Evolutionary conservation across 2,888 invertebrate genomes (phyloP).

Genomic region (Lithodes maja): DNA sequence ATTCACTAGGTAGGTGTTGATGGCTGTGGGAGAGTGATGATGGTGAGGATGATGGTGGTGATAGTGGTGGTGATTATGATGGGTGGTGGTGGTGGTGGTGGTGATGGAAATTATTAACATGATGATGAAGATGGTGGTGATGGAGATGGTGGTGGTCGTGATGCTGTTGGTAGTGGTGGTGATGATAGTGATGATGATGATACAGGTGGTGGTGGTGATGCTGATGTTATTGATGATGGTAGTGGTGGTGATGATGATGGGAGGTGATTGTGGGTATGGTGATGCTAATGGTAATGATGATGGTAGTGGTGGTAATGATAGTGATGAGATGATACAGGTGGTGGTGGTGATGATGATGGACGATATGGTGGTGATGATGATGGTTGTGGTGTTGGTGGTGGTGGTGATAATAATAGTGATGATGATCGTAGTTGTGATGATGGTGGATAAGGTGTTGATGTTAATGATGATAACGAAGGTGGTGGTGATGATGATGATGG

Average conservation of each 20-base stretch:
- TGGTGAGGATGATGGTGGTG: neutral
- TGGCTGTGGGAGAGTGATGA: neutral
- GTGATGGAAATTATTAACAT: neutral
- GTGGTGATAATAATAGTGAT: no score
- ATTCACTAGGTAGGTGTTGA: no score
- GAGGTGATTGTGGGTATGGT: neutral
- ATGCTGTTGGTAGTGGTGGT: no score
- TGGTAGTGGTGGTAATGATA: neutral
- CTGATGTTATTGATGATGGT: neutral
- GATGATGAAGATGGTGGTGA: no score
- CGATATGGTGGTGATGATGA: no score
- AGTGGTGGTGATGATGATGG: neutral
- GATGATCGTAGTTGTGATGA: no score
- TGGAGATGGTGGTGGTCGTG: no score
- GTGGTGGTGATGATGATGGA: no score
- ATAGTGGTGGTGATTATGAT: neutral
- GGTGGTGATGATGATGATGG: neutral
- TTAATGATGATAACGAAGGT: neutral
- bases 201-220: slow-evolving; percentile 1
- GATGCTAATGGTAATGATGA: neutral
- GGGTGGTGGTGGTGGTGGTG: neutral
- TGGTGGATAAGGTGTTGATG: no score
- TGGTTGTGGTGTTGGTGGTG: no score
- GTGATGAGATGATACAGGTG: no score
- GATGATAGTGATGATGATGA: no score